A percentile compares a stretch with the other conserved stretches of the same genome.
These are phyloP conservation scores for Syrphus vitripennis DNA, from an alignment of 2,888 invertebrate genomes.

Conservation along the genomic window DNA sequence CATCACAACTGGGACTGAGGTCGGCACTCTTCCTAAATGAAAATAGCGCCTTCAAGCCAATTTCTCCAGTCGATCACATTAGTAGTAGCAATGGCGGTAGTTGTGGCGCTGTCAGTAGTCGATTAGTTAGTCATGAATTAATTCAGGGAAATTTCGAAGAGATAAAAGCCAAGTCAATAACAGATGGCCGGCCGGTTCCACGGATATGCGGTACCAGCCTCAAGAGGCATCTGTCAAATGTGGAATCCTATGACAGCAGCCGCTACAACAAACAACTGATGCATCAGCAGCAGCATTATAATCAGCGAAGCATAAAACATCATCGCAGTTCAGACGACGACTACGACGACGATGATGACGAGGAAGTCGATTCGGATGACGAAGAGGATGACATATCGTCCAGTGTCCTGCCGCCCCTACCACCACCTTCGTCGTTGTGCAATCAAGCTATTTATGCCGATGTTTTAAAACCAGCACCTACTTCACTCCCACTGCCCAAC, in stretches of 20 bases:
- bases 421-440: too few species aligned
- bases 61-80: conserved; percentile 75
- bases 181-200: conserved; percentile 74
- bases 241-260: conserved; percentile 73
- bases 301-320: conserved; percentile 40
- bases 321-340: conserved; percentile 36
- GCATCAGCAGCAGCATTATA: conserved; percentile 40
- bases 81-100: background rate
- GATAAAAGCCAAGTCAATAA: conserved; percentile 45
- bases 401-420: background rate
- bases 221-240: conserved; percentile 74
- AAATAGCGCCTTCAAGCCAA: conserved; percentile 80
- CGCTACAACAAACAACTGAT: conserved; percentile 58
- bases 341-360: conserved; percentile 72
- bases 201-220: conserved; percentile 74
- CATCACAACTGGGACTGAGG: conserved; percentile 64
- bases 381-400: conserved; percentile 45
- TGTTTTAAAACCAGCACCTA: conserved; percentile 19
- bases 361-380: conserved; percentile 73
- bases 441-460: conserved; percentile 49
- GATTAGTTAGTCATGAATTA: conserved; percentile 60
- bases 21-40: conserved; percentile 78
- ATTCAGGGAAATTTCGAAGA: conserved; percentile 40
- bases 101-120: conserved; percentile 13
- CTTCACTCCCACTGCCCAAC: background rate